phyloP scores from a whole-genome alignment of 2,888 invertebrate species.

The Petrolisthes cinctipes region DNA sequence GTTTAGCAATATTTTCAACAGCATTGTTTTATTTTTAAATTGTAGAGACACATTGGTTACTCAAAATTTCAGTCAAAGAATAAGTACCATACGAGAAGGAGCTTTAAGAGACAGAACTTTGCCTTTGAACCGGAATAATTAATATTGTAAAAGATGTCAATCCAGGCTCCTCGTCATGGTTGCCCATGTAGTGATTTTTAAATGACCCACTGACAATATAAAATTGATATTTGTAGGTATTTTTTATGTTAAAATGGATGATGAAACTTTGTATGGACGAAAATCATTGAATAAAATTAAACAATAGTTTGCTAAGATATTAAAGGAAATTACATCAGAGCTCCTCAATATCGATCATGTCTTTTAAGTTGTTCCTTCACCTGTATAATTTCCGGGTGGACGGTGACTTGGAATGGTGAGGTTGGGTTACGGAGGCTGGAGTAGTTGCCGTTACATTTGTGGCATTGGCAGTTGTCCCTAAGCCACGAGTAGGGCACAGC shows the following conservation, averaged over 20 bases:
- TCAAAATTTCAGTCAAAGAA: not conserved
- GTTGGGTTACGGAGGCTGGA: not conserved
- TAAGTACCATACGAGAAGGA: too few relatives aligned
- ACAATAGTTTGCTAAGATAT: too few relatives aligned
- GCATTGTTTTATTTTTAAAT: not conserved
- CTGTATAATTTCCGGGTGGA: conserved; percentile 42
- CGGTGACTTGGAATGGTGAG: not conserved
- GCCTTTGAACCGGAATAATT: too few relatives aligned
- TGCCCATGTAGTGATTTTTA: too few relatives aligned
- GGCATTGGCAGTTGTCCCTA: conserved; percentile 80
- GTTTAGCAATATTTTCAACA: not conserved
- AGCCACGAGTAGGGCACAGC: conserved; percentile 77
- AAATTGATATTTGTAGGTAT: too few relatives aligned
- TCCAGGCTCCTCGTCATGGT: too few relatives aligned
- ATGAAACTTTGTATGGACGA: too few relatives aligned
- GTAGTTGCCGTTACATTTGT: conserved; percentile 73
- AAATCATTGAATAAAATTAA: too few relatives aligned
- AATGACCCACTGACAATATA: too few relatives aligned
- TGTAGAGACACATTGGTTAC: not conserved
- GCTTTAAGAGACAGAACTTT: too few relatives aligned
- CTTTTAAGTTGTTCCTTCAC: conserved; percentile 15
- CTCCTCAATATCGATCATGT: conserved; percentile 33
- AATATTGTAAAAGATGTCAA: too few relatives aligned
- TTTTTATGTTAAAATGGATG: too few relatives aligned
- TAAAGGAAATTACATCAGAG: conserved; percentile 42